phyloP scores from a whole-genome alignment of 2,888 invertebrate genomes.

The Epistrophella euchroma region DNA sequence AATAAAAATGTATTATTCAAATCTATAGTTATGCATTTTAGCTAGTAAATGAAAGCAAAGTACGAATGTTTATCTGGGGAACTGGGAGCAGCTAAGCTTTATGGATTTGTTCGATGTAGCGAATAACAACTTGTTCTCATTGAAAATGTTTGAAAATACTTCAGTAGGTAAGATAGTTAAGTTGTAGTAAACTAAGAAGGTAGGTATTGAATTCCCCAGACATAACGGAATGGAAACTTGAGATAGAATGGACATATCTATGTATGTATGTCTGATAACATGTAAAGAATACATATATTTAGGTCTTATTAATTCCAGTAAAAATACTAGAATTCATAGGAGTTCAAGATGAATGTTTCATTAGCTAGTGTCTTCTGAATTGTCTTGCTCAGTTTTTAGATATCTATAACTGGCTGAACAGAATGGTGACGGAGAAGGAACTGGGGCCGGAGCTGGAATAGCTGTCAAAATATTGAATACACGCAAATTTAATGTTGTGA shows the following conservation, averaged over 20 bases:
- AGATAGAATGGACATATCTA: background rate
- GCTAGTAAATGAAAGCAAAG: constrained; percentile 40
- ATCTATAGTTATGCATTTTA: constrained; percentile 27
- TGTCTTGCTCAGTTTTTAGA: background rate
- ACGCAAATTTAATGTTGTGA: too few relatives aligned
- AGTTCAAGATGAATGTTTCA: background rate
- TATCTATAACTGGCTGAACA: too few relatives aligned
- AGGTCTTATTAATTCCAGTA: background rate
- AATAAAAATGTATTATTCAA: constrained; percentile 24
- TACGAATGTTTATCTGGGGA: constrained; percentile 1
- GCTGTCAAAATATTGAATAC: too few relatives aligned
- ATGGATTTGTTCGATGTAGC: background rate
- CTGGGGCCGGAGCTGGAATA: too few relatives aligned
- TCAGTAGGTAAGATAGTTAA: background rate
- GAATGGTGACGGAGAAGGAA: too few relatives aligned
- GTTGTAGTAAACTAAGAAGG: background rate
- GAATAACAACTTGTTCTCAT: background rate
- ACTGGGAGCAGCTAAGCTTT: background rate
- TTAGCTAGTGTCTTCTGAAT: background rate
- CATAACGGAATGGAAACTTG: constrained; percentile 7
- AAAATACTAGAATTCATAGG: background rate
- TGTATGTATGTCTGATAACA: background rate
- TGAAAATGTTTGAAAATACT: background rate
- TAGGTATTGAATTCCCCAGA: background rate
- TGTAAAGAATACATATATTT: background rate